Conservation (phyloP, 2,797 vertebrate species). For the Rhinogobio ventralis region DNA sequence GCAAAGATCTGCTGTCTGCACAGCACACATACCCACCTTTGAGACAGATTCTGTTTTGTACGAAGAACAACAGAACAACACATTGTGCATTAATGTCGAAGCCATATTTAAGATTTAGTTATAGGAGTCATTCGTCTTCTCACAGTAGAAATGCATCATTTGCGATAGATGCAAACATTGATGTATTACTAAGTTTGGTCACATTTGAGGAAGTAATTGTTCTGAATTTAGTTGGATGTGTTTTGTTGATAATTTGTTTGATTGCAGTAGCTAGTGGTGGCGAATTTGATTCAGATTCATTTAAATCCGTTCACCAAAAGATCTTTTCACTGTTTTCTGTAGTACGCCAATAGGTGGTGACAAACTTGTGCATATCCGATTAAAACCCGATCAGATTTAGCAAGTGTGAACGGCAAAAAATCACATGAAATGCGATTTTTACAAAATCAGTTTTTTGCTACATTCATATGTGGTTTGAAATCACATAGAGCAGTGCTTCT, state of each 20-base stretch:
- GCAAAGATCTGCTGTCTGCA: constrained; percentile 3
- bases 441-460: no score
- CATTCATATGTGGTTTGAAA: no score
- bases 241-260: constrained; percentile 5
- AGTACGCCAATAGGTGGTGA: neutral
- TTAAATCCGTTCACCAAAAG: neutral
- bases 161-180: neutral
- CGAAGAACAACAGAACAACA: neutral
- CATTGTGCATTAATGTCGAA: neutral
- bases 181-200: neutral
- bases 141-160: neutral
- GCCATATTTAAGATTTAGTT: neutral
- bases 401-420: no score
- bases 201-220: neutral
- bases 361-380: no score
- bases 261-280: neutral
- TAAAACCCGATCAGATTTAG: no score
- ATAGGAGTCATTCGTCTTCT: neutral
- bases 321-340: neutral
- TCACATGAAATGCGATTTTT: no score
- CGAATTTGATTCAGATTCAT: neutral
- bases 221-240: neutral
- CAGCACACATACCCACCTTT: neutral
- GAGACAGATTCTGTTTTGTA: neutral
- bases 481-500: no score